These are phyloP conservation scores for Drosophila lacertosa DNA, from an alignment of 1,140 invertebrate genomes.

Conservation along the genomic window DNA sequence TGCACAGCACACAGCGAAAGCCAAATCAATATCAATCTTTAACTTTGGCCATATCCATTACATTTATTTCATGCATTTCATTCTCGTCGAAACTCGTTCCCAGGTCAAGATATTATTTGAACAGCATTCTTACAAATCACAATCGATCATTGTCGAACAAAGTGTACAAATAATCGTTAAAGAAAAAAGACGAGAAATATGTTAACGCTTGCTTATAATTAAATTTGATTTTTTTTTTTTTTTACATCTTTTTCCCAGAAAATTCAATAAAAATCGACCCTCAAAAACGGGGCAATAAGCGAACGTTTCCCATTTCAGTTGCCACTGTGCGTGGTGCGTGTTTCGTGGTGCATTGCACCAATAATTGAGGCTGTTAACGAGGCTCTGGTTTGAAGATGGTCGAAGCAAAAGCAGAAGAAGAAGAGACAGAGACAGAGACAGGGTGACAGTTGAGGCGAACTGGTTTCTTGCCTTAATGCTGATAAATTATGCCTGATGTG, in stretches of 20 bases:
- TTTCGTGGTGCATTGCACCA: slow-evolving; percentile 40
- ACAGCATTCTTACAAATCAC: slow-evolving; percentile 66
- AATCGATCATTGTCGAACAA: slow-evolving; percentile 74
- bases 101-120: slow-evolving; percentile 57
- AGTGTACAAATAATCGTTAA: slow-evolving; percentile 31
- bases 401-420: slow-evolving; percentile 8
- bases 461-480: slow-evolving; percentile 61
- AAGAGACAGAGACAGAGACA: not conserved
- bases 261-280: slow-evolving; percentile 67
- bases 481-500: slow-evolving; percentile 61
- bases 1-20: slow-evolving; percentile 32
- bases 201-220: slow-evolving; percentile 55
- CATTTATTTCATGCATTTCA: slow-evolving; percentile 43
- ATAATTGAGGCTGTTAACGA: slow-evolving; percentile 52
- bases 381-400: slow-evolving; percentile 2
- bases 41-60: slow-evolving; percentile 67
- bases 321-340: slow-evolving; percentile 53
- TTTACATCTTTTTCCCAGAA: slow-evolving; percentile 73
- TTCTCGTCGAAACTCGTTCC: slow-evolving; percentile 40
- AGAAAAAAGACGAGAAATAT: slow-evolving; percentile 35
- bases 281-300: slow-evolving; percentile 19
- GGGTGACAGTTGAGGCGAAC: slow-evolving; percentile 40
- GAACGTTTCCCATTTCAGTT: slow-evolving; percentile 44
- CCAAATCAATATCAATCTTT: slow-evolving; percentile 69
- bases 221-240: slow-evolving; percentile 67